These are phyloP conservation scores for Sebastes schlegelii DNA, from an alignment of 2,113 vertebrate genomes.

Conservation along the genomic window DNA sequence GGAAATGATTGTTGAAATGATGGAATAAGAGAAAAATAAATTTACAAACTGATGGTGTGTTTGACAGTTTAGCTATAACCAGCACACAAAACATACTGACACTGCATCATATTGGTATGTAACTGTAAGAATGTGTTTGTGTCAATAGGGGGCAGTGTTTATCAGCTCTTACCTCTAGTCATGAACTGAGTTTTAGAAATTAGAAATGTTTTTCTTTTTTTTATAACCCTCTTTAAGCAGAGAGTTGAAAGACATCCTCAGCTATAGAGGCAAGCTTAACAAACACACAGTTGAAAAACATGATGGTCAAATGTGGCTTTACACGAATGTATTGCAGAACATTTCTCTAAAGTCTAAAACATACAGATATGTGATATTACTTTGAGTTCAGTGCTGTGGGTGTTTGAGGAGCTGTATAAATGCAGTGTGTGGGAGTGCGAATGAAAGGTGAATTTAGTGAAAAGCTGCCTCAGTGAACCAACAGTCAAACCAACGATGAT, in stretches of 20 bases:
- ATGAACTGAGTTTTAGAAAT: background rate
- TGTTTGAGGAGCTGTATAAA: conserved; percentile 13
- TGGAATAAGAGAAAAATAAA: background rate
- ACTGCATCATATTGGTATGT: background rate
- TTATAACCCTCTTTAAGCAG: background rate
- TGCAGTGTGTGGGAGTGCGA: background rate
- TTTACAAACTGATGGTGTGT: background rate
- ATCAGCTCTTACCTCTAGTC: background rate
- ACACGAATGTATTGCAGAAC: background rate
- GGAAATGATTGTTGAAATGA: background rate
- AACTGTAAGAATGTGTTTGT: conserved; percentile 23
- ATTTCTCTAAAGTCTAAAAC: conserved; percentile 3
- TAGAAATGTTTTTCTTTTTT: conserved; percentile 4
- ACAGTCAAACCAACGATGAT: background rate
- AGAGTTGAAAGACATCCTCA: conserved; percentile 19
- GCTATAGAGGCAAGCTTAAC: background rate
- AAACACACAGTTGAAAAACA: conserved; percentile 3
- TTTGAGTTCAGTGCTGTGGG: background rate
- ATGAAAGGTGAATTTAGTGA: background rate
- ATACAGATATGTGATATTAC: background rate
- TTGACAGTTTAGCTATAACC: background rate
- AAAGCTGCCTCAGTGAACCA: background rate
- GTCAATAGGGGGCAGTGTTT: conserved; percentile 78
- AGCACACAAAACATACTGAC: background rate
- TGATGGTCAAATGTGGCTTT: background rate